phyloP scores from a whole-genome alignment of 2,113 vertebrate species.

The Chaenocephalus aceratus region DNA sequence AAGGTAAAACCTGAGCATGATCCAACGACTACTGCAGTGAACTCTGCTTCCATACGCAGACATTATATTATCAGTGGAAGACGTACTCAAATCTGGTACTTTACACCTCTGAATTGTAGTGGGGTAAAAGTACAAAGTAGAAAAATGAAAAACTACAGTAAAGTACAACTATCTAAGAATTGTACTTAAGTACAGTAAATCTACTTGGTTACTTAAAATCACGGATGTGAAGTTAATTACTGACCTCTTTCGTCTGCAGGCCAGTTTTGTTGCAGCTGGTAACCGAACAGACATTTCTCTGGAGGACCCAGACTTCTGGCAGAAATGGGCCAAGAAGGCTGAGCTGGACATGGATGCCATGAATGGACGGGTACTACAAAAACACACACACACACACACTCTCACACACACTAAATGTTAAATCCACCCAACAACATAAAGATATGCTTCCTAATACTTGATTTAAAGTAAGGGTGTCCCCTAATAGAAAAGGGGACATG shows the following conservation, averaged over 20 bases:
- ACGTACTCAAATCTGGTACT: no score
- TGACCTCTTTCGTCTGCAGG: constrained; percentile 79
- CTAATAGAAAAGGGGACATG: constrained; percentile 31
- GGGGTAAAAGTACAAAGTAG: no score
- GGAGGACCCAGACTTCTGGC: constrained; percentile 99
- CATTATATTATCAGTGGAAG: no score
- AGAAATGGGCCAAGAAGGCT: constrained; percentile 99
- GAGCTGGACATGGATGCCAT: constrained; percentile 96
- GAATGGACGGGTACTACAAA: constrained; percentile 91
- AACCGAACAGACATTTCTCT: constrained; percentile 98
- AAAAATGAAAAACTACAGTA: no score
- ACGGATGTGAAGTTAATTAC: no score
- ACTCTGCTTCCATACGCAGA: no score
- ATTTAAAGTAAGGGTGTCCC: constrained; percentile 22
- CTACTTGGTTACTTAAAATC: no score
- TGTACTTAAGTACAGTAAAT: no score
- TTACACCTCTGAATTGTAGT: no score
- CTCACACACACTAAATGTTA: no score
- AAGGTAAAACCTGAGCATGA: constrained; percentile 84
- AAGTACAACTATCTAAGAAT: no score
- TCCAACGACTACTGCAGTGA: not conserved
- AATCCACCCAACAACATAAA: not conserved
- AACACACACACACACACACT: not conserved
- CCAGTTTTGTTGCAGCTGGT: constrained; percentile 97
- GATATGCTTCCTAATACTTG: constrained; percentile 1